Evolutionary conservation across 2,797 vertebrate genomes (phyloP).

Genomic region (Apodemus agrarius): DNA sequence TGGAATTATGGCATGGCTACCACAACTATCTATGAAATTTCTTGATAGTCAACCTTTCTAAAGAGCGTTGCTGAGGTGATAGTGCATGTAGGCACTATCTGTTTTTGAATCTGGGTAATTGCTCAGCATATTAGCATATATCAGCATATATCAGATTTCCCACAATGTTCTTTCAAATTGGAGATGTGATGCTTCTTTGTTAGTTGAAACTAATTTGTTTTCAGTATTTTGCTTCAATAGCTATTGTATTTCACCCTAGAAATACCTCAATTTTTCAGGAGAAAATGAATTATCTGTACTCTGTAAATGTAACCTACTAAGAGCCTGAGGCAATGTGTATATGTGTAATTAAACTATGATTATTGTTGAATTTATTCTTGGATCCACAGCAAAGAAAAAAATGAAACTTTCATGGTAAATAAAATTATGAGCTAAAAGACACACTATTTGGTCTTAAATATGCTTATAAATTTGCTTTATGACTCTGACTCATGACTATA

Average conservation of each 20-base stretch:
- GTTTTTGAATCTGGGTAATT: slow-evolving; percentile 53
- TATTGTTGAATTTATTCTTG: slow-evolving; percentile 25
- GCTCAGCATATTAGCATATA: too few relatives aligned
- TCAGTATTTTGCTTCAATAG: slow-evolving; percentile 49
- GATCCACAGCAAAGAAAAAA: slow-evolving; percentile 21
- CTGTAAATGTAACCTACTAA: slow-evolving; percentile 27
- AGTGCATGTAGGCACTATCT: background rate
- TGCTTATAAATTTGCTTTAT: background rate
- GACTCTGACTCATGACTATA: background rate
- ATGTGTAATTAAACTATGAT: slow-evolving; percentile 17
- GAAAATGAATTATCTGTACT: slow-evolving; percentile 48
- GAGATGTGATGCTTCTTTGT: slow-evolving; percentile 28
- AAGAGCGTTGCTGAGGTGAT: slow-evolving; percentile 39
- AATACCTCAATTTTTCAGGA: slow-evolving; percentile 41
- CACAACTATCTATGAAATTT: background rate
- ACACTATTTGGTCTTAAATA: slow-evolving; percentile 19
- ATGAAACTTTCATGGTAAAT: background rate
- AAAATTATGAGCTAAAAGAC: background rate
- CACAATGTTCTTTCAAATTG: slow-evolving; percentile 17
- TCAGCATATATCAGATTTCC: too few relatives aligned
- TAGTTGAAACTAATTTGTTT: slow-evolving; percentile 56
- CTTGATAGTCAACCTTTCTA: slow-evolving; percentile 4
- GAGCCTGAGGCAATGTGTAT: background rate
- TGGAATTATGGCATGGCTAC: background rate
- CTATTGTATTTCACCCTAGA: slow-evolving; percentile 46